phyloP scores from a whole-genome alignment of 2,113 vertebrate species.

The Otolemur garnettii region DNA sequence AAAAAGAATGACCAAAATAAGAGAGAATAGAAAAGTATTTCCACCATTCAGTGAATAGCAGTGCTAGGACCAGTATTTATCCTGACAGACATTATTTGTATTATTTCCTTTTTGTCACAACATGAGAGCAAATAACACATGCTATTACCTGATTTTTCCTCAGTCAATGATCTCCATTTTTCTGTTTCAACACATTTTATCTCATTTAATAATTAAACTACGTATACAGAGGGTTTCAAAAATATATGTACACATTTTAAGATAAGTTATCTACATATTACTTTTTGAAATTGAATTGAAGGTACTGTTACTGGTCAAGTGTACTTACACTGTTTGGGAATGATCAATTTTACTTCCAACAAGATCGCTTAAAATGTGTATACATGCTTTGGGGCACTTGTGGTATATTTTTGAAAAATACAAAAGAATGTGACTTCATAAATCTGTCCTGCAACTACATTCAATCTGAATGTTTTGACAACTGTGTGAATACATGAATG shows the following conservation, averaged over 20 bases:
- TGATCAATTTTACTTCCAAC: too few species aligned
- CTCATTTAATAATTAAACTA: constrained; percentile 16
- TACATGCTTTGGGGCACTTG: too few species aligned
- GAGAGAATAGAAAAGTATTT: not conserved
- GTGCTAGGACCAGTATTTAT: not conserved
- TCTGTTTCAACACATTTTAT: constrained; percentile 50
- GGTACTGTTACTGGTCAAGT: too few species aligned
- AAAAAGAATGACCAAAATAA: not conserved
- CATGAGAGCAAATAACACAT: not conserved
- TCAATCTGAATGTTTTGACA: not conserved
- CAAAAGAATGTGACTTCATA: not conserved
- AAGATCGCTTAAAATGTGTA: too few species aligned
- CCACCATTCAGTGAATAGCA: not conserved
- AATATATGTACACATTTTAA: too few species aligned
- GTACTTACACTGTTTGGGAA: too few species aligned
- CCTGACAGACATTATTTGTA: not conserved
- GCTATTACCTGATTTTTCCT: not conserved
- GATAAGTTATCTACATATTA: too few species aligned
- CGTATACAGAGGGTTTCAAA: not conserved
- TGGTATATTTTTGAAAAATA: not conserved
- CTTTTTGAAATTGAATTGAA: too few species aligned
- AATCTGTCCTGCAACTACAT: not conserved
- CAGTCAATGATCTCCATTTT: not conserved
- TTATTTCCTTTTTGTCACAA: not conserved
- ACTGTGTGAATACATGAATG: not conserved